phyloP scores from a whole-genome alignment of 2,113 vertebrate genomes.

The Etia nguti region DNA sequence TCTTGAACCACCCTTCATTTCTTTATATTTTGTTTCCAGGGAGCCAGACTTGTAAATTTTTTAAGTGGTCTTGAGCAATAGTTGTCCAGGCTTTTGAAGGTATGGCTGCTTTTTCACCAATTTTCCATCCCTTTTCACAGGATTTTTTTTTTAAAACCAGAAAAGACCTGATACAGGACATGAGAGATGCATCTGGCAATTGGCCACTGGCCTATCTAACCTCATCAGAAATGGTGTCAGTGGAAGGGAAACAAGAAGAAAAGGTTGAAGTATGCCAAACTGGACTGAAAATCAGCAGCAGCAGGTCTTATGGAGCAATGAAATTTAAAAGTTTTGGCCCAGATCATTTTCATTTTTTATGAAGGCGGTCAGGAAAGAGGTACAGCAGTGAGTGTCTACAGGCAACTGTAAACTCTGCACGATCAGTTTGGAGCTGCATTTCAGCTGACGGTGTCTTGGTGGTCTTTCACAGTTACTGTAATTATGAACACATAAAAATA shows the following conservation, averaged over 20 bases:
- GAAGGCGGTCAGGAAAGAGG: background rate
- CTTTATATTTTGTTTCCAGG: background rate
- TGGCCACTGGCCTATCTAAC: background rate
- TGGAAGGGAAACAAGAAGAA: background rate
- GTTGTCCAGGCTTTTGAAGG: background rate
- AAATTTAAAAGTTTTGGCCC: background rate
- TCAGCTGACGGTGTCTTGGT: background rate
- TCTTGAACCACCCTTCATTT: background rate
- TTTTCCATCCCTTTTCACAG: background rate
- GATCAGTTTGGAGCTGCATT: background rate
- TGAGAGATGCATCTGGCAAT: background rate
- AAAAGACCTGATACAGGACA: background rate
- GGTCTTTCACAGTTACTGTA: background rate
- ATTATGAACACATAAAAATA: background rate
- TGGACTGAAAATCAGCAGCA: background rate
- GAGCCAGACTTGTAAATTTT: background rate
- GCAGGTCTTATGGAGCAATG: background rate
- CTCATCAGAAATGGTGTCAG: background rate
- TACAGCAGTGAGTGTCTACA: background rate
- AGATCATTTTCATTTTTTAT: background rate
- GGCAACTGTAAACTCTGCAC: background rate
- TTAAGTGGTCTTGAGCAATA: background rate
- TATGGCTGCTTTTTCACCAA: background rate
- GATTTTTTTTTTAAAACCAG: too few relatives aligned
- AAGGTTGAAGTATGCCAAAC: background rate